Base-by-base conservation (phyloP, 2,797 vertebrate genomes). In the Enteromius mattozi region DNA sequence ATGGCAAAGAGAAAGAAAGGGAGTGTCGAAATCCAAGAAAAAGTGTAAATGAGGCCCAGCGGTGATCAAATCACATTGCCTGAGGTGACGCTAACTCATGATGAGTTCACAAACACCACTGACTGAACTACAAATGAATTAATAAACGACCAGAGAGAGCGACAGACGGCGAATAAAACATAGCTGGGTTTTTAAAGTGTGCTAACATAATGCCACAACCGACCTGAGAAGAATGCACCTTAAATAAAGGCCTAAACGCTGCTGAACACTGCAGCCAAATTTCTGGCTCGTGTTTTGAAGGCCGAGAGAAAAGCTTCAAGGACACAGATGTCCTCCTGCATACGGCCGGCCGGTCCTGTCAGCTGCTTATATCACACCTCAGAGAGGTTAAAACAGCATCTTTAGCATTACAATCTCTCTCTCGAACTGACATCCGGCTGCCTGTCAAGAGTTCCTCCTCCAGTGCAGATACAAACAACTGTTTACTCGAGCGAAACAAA, bases 1-100 rank as follows among this genome's bases (percentile, higher is more conserved):
- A 49, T 17, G 59, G n/a, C n/a, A 17, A 45, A 85, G 89, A 92
- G 91, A 88, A 90, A 75, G 89, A 89, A 90, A 88, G 87, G 54
- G 69, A 81, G 78, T 81, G 45, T 61, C 0, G 24, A 61, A 61
- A 61, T 27, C 59, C 24, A 27, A 61, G 59, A 61, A 61, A 61
- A 61, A 61, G 85, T 71, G 75, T 24, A 19, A 80, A 84, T 47
- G 80, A 87, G 86, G 78, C 80, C 80, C 80, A 77, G 19, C 33
- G 3, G 51, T 40, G 51, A 21, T 14, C 9, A 13, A 13, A 54
- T 70, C 21, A 19, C 33, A 42, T 27, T n/a, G n/a, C 9, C 79
- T 21, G 49, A 56, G 49, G 47, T 37, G 30, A 37, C 3, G 63
- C 78, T 6, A 24, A 37, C 30, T 54, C 59, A 16, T 56, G 45